Base-by-base conservation (phyloP, 2,797 vertebrate species). In the Alcedo atthis region DNA sequence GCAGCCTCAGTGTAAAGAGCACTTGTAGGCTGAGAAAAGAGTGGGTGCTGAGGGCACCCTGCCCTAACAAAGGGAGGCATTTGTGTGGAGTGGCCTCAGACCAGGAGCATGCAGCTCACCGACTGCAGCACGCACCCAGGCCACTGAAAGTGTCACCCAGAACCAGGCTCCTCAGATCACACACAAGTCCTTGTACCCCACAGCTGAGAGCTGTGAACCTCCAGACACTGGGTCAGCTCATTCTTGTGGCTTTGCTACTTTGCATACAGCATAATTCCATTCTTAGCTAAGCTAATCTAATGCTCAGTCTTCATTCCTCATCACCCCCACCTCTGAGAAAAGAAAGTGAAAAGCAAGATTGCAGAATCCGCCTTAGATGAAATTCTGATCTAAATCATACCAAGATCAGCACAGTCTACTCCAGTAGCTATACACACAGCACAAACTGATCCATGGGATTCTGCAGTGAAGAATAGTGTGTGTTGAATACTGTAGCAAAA, bases 181-280 rank as follows among this genome's bases (percentile, higher is more conserved):
- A 1, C 1, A 16, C 21, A 3, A 21, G 48, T 28, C 21, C 22
- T 76, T 22, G 2, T 7, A 62, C 6, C 63, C 68, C 1, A 0
- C 8, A 8, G 37, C 2, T 3, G 20, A 43, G 70, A 85, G 59
- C 59, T 21, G 7, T 21, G 33, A 70, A 74, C n/a, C 30, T 70
- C 42, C 24, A 17, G 6, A 13, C 45, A 9, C 4, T 17, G 21
- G 15, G 20, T 43, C 42, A 55, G 35, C 30, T 75, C 12, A 42
- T 57, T 57, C 24, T 66, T 58, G 42, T 40, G 68, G 21, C 22
- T 59, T 67, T 59, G 57, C 63, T 25, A 21, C 62, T 18, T n/a
- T 59, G 51, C 48, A 33, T 71, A 74, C 14, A 79, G 48, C 22
- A 5, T 33, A 1, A 55, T 26, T 84, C 88, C n/a, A 63, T 61